These are phyloP conservation scores for Xenus cinereus DNA, from an alignment of 2,113 vertebrate species.

Conservation along the genomic window DNA sequence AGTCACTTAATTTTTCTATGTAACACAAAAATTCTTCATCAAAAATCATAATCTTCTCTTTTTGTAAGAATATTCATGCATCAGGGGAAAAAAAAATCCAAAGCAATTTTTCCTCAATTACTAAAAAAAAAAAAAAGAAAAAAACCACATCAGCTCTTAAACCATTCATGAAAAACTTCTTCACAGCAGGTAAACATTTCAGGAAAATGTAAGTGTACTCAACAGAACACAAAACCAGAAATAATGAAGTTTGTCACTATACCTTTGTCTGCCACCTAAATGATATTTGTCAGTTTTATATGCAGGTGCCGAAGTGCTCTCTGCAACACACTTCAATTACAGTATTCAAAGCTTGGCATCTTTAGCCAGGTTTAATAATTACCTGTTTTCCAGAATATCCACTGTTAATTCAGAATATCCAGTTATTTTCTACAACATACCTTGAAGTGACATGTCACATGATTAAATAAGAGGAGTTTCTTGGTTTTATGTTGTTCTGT, in stretches of 20 bases:
- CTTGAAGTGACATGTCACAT: background rate
- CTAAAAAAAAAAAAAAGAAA: background rate
- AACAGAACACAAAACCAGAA: background rate
- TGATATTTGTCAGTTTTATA: background rate
- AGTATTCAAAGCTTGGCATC: background rate
- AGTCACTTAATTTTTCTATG: background rate
- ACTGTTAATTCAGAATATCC: background rate
- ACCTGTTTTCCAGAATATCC: background rate
- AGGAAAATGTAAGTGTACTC: background rate
- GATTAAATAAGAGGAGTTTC: background rate
- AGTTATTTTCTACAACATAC: background rate
- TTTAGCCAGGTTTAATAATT: background rate
- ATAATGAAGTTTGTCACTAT: background rate
- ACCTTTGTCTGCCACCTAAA: background rate
- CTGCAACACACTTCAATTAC: background rate
- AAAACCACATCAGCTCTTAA: background rate
- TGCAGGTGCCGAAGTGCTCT: background rate
- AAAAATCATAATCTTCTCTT: background rate
- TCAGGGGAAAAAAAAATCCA: background rate
- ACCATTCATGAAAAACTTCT: background rate
- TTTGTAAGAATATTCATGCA: background rate
- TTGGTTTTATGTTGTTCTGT: background rate
- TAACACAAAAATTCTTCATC: background rate
- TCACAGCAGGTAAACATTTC: background rate
- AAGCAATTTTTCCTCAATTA: background rate